Conservation (phyloP, 2,113 vertebrate genomes). For the Ophiodon elongatus region DNA sequence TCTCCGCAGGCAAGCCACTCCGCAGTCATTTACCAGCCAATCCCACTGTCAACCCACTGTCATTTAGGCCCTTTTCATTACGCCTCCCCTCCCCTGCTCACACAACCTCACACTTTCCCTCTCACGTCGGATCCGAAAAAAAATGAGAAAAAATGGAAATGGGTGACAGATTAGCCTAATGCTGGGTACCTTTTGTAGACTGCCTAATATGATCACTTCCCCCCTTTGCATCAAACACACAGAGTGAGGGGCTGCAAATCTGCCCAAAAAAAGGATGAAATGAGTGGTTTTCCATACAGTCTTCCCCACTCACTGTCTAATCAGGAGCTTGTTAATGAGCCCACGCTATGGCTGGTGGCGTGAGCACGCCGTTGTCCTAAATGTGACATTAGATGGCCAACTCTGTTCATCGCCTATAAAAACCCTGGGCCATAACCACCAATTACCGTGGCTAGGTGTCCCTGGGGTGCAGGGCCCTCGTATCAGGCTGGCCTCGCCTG, state of each 20-base stretch:
- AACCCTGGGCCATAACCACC: constrained; percentile 79
- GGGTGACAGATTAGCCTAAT: constrained; percentile 94
- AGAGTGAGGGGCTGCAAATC: constrained; percentile 64
- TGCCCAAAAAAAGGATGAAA: constrained; percentile 76
- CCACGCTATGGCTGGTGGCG: constrained; percentile 6
- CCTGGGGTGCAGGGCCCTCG: constrained; percentile 62
- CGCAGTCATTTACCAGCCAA: constrained; percentile 99
- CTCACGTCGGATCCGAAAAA: constrained; percentile 39
- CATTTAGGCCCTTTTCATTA: constrained; percentile 99
- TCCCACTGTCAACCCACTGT: constrained; percentile 99
- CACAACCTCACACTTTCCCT: constrained; percentile 62
- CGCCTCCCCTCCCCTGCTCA: constrained; percentile 80
- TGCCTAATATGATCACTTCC: constrained; percentile 81
- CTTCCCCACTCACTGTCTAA: constrained; percentile 73
- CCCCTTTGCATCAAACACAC: constrained; percentile 83
- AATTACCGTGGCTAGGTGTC: constrained; percentile 78
- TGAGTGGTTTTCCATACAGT: constrained; percentile 39
- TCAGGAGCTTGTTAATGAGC: constrained; percentile 82
- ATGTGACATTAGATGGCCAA: constrained; percentile 74
- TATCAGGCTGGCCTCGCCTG: constrained; percentile 61
- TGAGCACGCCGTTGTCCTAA: constrained; percentile 66
- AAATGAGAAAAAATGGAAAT: constrained; percentile 88
- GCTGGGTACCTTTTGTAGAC: constrained; percentile 89
- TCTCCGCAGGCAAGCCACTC: constrained; percentile 96
- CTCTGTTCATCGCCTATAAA: constrained; percentile 74